Evolutionary conservation across 2,797 vertebrate species (phyloP).

Genomic region (Galagoides demidoff): DNA sequence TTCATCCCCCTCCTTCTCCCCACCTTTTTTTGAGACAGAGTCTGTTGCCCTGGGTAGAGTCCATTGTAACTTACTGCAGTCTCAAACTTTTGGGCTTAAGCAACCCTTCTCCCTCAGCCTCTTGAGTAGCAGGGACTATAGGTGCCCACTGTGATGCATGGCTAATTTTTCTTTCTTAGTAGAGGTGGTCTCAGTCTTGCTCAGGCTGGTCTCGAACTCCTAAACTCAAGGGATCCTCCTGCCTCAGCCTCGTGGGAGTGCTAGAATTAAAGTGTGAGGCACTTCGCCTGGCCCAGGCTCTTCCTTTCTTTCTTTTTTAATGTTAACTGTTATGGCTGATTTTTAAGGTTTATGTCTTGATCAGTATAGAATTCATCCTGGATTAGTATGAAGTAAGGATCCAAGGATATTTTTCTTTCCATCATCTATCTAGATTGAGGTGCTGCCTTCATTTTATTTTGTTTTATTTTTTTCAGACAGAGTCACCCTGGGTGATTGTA

Average conservation of each 20-base stretch:
- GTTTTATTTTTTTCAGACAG: too few relatives aligned
- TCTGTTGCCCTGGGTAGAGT: not conserved
- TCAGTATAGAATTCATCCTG: not conserved
- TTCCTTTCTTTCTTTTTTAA: not conserved
- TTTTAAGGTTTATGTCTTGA: not conserved
- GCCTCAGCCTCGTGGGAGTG: not conserved
- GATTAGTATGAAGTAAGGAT: not conserved
- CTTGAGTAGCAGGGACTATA: not conserved
- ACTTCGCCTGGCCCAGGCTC: not conserved
- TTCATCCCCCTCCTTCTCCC: too few relatives aligned
- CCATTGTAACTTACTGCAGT: not conserved
- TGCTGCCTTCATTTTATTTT: too few relatives aligned
- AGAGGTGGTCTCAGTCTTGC: not conserved
- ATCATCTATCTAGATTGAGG: not conserved
- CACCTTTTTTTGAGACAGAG: not conserved
- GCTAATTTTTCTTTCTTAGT: not conserved
- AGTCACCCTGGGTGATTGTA: too few relatives aligned
- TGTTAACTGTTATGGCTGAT: not conserved
- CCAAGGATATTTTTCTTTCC: not conserved
- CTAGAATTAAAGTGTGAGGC: not conserved
- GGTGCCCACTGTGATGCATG: rapidly evolving
- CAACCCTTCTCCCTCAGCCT: not conserved
- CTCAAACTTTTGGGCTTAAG: not conserved
- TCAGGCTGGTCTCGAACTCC: not conserved
- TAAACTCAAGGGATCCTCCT: not conserved